These are phyloP conservation scores for Girardinichthys multiradiatus DNA, from an alignment of 2,113 vertebrate species.

Conservation along the genomic window DNA sequence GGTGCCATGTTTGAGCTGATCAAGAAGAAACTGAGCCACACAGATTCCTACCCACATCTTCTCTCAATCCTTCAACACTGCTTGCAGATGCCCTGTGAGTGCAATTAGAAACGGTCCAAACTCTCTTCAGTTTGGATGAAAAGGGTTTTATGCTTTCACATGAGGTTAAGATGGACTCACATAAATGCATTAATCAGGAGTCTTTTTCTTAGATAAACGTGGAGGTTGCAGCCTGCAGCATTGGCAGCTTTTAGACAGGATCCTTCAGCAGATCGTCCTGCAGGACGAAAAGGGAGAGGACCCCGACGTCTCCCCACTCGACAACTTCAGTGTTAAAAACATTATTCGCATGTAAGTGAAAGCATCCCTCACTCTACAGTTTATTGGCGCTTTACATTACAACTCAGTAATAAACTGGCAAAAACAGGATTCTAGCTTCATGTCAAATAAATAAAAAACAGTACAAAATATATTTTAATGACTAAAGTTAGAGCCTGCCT, in stretches of 20 bases:
- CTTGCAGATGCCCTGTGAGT: constrained; percentile 96
- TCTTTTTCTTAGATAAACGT: constrained; percentile 86
- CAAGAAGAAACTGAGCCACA: constrained; percentile 94
- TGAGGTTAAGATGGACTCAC: neutral
- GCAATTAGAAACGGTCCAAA: neutral
- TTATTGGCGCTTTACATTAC: neutral
- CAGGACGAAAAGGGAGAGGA: constrained; percentile 94
- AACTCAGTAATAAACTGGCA: neutral
- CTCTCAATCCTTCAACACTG: constrained; percentile 96
- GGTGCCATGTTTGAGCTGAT: constrained; percentile 96
- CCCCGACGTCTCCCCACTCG: constrained; percentile 89
- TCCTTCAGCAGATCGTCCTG: constrained; percentile 96
- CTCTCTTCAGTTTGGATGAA: no score
- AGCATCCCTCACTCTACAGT: neutral
- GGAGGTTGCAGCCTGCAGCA: constrained; percentile 89
- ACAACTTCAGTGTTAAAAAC: constrained; percentile 97
- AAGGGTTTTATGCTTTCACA: neutral
- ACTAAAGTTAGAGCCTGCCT: no score
- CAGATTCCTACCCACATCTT: constrained; percentile 94
- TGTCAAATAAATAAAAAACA: neutral
- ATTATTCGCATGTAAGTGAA: constrained; percentile 94
- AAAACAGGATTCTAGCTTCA: neutral
- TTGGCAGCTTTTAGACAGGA: constrained; percentile 95
- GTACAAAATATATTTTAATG: no score
- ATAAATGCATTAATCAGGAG: neutral